Percentiles rank a stretch among this genome's conserved stretches.
phyloP scores from a whole-genome alignment of 2,888 invertebrate species.

The Chalcosyrphus nemorum region DNA sequence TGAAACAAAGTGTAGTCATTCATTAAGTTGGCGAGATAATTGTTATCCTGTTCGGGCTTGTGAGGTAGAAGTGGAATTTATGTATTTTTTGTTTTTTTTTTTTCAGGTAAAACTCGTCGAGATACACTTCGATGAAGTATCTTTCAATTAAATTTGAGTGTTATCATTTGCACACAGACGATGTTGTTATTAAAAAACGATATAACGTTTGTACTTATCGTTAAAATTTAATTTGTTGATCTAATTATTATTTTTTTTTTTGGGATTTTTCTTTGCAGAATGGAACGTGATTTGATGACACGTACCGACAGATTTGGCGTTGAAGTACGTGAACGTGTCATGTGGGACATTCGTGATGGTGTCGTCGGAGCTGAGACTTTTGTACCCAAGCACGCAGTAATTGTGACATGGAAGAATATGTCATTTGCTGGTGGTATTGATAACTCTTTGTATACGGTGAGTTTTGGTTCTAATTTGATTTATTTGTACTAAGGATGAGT shows the following conservation, averaged over 20 bases:
- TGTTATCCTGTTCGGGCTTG: conserved; percentile 4
- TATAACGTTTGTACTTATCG: not conserved
- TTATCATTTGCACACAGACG: not conserved
- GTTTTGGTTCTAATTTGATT: conserved; percentile 73
- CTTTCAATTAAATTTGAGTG: not conserved
- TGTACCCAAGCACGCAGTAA: conserved; percentile 93
- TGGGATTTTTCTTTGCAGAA: conserved; percentile 78
- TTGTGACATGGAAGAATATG: conserved; percentile 98
- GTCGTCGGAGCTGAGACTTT: conserved; percentile 96
- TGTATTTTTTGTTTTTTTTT: not conserved
- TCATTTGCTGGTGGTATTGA: conserved; percentile 95
- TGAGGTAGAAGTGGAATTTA: not conserved
- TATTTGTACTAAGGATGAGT: not conserved
- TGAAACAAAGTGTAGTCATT: conserved; percentile 3
- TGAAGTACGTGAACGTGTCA: conserved; percentile 91
- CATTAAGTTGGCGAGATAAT: conserved; percentile 27
- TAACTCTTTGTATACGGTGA: conserved; percentile 88
- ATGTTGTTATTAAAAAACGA: not conserved
- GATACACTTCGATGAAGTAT: not conserved
- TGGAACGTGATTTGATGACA: conserved; percentile 87
- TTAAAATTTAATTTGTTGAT: not conserved
- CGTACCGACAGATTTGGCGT: conserved; percentile 92
- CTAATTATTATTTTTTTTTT: conserved; percentile 14
- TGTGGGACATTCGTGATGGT: conserved; percentile 94
- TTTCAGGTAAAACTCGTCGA: not conserved